Evolutionary conservation across 64 coral and sea anemone species (phyloP).

Genomic region (Acropora yongei): DNA sequence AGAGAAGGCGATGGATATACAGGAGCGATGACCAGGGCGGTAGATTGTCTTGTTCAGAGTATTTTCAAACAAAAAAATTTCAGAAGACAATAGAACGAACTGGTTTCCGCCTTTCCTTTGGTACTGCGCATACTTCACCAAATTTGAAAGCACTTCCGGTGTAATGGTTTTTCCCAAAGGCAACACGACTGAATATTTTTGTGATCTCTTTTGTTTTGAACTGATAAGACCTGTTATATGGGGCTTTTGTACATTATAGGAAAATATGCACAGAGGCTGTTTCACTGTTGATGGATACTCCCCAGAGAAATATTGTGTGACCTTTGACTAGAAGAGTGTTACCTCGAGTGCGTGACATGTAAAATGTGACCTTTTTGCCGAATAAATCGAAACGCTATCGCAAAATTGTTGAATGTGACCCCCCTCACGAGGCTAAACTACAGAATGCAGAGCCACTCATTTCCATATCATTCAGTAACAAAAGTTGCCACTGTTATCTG

Average conservation of each 20-base stretch:
- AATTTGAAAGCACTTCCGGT: constrained; percentile 1
- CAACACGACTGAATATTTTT: neutral
- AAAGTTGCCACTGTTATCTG: no score
- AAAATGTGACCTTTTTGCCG: no score
- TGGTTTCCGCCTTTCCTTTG: constrained; percentile 22
- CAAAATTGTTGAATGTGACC: no score
- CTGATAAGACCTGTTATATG: neutral
- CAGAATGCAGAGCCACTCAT: no score
- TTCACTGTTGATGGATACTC: no score
- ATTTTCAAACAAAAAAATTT: constrained; percentile 74
- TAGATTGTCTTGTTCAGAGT: constrained; percentile 86
- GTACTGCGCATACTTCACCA: neutral
- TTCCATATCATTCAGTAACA: no score
- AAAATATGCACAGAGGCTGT: no score
- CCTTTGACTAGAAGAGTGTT: neutral
- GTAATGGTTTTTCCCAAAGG: neutral
- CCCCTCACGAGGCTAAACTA: no score
- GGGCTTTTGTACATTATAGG: neutral
- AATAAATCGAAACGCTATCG: no score
- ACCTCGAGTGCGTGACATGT: neutral
- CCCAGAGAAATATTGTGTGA: neutral
- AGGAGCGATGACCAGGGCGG: constrained; percentile 74
- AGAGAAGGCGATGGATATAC: constrained; percentile 85
- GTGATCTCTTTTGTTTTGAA: neutral
- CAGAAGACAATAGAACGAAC: neutral